Base-by-base conservation (phyloP, 2,888 invertebrate species). In the Cyrtodaria siliqua region DNA sequence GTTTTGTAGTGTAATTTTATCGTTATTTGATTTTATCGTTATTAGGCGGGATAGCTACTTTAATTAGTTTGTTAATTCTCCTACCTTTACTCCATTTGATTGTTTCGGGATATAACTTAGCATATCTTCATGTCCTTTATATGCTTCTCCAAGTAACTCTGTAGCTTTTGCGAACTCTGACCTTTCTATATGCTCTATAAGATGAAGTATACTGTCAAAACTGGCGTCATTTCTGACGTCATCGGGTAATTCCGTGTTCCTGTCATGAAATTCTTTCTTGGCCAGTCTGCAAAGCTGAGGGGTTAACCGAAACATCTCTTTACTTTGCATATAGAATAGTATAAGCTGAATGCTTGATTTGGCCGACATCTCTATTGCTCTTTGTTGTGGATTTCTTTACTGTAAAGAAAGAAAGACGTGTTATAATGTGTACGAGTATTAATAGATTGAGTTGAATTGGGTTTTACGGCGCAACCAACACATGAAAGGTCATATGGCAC, bases 281-380 rank as follows among this genome's bases (percentile, higher is more conserved):
- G 80, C 80, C 14, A 80, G 59, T 26, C 80, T 56, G 24, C 80
- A 80, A 24, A 80, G 57, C 50, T 68, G 76, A 1, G 69, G 69
- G 14, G 75, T 80, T 6, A 80, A 27, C 38, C 73, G 72, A 33
- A 33, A 69, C 72, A 76, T 68, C 49, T 76, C 76, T 24, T 70
- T 80, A 33, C 76, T 76, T 59, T 80, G 80, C 76, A 80, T 80
- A 44, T 72, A 80, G 50, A 76, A 80, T 12, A 80, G 47, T 53
- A 76, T 61, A 20, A 69, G 44, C n/a, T 76, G 69, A 20, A 80
- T 76, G 47, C 72, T 73, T 16, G 80, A 80, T 27, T 70, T 72
- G 27, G 70, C 42, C 26, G 67, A 53, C 72, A 63, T 77, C 27
- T 12, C 53, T 16, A 12, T 53, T 18, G 33, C 33, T 33, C 6